phyloP scores from a whole-genome alignment of 1,140 invertebrate genomes.

The Trypoxylus dichotomus region DNA sequence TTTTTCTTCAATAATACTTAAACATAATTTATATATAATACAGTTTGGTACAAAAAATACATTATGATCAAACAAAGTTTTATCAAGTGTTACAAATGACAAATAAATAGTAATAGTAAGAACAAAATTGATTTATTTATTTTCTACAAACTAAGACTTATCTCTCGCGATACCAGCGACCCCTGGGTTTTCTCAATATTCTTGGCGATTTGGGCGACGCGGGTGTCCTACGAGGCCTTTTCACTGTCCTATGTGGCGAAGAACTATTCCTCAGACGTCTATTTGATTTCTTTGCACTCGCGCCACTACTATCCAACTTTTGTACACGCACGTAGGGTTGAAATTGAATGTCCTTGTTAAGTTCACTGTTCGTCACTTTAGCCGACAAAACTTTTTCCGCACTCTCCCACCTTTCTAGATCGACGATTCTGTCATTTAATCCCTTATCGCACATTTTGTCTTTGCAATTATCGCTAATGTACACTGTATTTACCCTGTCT shows the following conservation, averaged over 20 bases:
- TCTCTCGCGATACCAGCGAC: conserved; percentile 52
- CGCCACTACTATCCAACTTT: conserved; percentile 42
- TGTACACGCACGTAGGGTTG: conserved; percentile 49
- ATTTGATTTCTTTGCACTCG: conserved; percentile 23
- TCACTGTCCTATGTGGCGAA: conserved; percentile 41
- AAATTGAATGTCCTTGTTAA: conserved; percentile 39
- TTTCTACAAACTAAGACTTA: conserved; percentile 34
- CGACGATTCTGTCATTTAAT: conserved; percentile 27
- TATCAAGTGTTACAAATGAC: background rate
- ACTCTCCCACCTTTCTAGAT: conserved; percentile 39
- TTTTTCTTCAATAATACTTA: conserved; percentile 14
- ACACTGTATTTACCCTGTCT: background rate
- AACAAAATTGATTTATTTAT: conserved; percentile 9
- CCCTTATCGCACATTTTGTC: conserved; percentile 28
- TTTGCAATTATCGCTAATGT: conserved; percentile 18
- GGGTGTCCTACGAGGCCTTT: conserved; percentile 41
- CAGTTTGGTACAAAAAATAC: conserved; percentile 33
- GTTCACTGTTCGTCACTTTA: conserved; percentile 40
- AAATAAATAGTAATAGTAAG: conserved; percentile 21
- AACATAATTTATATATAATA: conserved; percentile 20
- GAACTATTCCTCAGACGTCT: conserved; percentile 32
- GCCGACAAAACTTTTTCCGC: conserved; percentile 43
- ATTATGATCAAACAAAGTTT: conserved; percentile 24
- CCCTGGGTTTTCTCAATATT: conserved; percentile 47
- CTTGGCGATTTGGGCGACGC: conserved; percentile 48